Evolutionary conservation across 2,113 vertebrate genomes (phyloP).

Genomic region (Coptodon rendalli): DNA sequence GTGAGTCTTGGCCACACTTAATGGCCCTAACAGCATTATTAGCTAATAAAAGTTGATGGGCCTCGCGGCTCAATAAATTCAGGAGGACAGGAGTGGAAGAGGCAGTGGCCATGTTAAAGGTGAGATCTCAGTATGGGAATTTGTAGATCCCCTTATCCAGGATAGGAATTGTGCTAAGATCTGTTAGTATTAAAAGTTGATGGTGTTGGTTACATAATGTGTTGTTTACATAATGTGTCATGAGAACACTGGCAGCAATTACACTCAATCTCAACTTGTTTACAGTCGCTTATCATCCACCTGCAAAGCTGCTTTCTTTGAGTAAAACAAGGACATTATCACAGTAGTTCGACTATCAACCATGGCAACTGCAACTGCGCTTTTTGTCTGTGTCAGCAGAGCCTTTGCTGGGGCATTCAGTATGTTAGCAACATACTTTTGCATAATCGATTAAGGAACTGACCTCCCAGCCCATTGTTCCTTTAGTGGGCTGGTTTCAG

Average conservation of each 20-base stretch:
- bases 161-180: background rate
- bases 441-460: too few species aligned
- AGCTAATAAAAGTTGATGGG: slow-evolving; percentile 70
- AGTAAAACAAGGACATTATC: background rate
- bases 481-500: background rate
- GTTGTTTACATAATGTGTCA: background rate
- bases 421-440: background rate
- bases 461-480: too few species aligned
- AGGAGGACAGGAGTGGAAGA: slow-evolving; percentile 14
- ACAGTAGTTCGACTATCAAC: background rate
- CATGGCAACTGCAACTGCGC: background rate
- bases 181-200: background rate
- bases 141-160: background rate
- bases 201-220: background rate
- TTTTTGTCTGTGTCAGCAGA: background rate
- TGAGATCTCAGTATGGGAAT: background rate
- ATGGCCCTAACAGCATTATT: slow-evolving; percentile 65
- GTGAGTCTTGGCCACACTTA: slow-evolving; percentile 47
- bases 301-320: background rate
- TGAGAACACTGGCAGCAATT: background rate
- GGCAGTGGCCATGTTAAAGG: background rate
- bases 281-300: background rate
- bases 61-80: slow-evolving; percentile 50
- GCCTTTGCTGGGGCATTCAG: background rate
- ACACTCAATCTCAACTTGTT: background rate